Base-by-base conservation (phyloP, 2,113 vertebrate genomes). In the Symphodus melops region DNA sequence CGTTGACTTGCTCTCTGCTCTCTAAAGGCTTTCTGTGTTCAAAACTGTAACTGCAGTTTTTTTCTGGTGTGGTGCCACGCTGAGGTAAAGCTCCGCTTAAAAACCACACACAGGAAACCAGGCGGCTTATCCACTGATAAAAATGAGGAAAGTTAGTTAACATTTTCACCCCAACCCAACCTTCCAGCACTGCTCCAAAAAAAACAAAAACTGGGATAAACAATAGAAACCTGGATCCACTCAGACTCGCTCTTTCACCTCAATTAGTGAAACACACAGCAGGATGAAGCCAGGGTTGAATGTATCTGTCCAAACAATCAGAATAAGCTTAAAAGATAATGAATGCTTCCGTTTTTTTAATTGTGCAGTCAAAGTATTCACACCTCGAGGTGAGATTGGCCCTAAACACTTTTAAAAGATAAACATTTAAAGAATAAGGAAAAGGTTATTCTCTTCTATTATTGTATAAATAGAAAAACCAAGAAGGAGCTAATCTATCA, bases 21-120 rank as follows among this genome's bases (percentile, higher is more conserved):
- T 36, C 16, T 28, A 1, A 21, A 39, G 44, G 52, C 49, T 63
- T 58, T 72, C 58, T 44, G 10, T 25, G 64, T 53, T 83, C 84
- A 90, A 86, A 88, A 81, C 62, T 67, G 48, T 70, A 69, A 63
- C 76, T 63, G 68, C 67, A 44, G 58, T 68, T 79, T 28, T 79
- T 28, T 74, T 74, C 67, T 83, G 79, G 83, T 77, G 4, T 13
- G 20, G 68, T 77, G 79, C 83, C 68, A 62, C 19, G 49, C 56
- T 20, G 51, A 77, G 78, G 89, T 79, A 84, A 89, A 83, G 80
- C 77, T 55, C 63, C 73, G 72, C 82, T 91, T 86, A 87, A 80
- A 76, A 37, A 58, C 63, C 72, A 42, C 73, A 88, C 63, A 58
- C 86, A 88, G 86, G 90, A 91, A 92, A 84, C 82, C 56, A 71